These are phyloP conservation scores for Stylophora pistillata DNA, from an alignment of 64 coral and sea anemone genomes.

Conservation along the genomic window DNA sequence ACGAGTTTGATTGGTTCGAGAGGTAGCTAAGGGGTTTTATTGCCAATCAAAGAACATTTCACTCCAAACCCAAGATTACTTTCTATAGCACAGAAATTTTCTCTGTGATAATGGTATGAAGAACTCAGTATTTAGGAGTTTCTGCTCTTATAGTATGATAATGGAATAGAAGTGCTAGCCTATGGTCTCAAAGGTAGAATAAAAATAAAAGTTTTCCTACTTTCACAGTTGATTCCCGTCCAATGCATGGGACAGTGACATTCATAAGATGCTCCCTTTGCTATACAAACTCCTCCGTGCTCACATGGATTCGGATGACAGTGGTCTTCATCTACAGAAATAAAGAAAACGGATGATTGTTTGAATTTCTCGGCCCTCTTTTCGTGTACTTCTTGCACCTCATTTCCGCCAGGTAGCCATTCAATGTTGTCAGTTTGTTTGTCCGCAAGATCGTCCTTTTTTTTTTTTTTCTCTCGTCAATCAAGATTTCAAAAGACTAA, in stretches of 20 bases:
- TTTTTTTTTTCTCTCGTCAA: neutral
- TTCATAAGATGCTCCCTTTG: constrained; percentile 74
- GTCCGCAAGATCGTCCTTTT: too few species aligned
- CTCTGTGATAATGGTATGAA: neutral
- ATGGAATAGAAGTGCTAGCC: neutral
- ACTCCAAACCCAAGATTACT: too few species aligned
- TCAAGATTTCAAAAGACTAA: neutral
- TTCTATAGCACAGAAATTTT: too few species aligned
- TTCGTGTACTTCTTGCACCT: too few species aligned
- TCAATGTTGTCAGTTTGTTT: too few species aligned
- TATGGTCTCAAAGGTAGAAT: neutral
- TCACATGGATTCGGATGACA: constrained; percentile 92
- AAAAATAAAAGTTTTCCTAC: constrained; percentile 31
- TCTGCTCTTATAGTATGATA: neutral
- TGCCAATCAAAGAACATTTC: too few species aligned
- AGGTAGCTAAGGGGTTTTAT: too few species aligned
- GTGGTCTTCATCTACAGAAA: constrained; percentile 74
- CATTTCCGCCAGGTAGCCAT: too few species aligned
- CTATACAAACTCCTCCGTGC: constrained; percentile 88
- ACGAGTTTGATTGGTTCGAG: too few species aligned
- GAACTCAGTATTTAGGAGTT: too few species aligned
- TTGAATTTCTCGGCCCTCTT: neutral
- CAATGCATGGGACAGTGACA: constrained; percentile 90
- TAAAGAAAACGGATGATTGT: neutral
- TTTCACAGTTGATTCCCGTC: constrained; percentile 86